Evolutionary conservation across 1,140 invertebrate species (phyloP).

Genomic region (Drosophila sturtevanti): DNA sequence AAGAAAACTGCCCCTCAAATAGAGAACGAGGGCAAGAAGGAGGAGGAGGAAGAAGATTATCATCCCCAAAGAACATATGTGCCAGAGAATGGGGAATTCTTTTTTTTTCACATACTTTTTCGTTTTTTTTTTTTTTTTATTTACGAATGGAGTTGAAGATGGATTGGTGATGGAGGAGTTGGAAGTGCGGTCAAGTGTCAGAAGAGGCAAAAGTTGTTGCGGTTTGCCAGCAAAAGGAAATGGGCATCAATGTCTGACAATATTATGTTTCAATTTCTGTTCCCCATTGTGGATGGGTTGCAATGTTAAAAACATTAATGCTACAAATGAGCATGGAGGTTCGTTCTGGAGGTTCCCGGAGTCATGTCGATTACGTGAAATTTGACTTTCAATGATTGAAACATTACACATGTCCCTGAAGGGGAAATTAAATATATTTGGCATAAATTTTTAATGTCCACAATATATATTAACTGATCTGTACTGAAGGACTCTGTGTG

Average conservation of each 20-base stretch:
- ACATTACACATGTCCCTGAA: constrained; percentile 34
- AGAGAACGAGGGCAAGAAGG: constrained; percentile 26
- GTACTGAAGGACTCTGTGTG: background rate
- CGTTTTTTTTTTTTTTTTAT: constrained; percentile 60
- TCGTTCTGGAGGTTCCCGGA: background rate
- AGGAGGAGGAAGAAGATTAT: constrained; percentile 37
- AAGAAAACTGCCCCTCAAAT: background rate
- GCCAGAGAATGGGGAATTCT: constrained; percentile 37
- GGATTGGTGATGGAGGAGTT: background rate
- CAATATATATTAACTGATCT: too few relatives aligned
- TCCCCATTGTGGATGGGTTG: constrained; percentile 22
- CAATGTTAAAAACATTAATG: constrained; percentile 11
- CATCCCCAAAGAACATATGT: constrained; percentile 70
- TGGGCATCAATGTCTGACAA: constrained; percentile 79
- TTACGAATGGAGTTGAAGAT: background rate
- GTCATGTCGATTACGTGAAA: constrained; percentile 37
- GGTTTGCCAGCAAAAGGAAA: constrained; percentile 64
- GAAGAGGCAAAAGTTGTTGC: constrained; percentile 62
- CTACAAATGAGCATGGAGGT: constrained; percentile 46
- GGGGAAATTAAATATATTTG: constrained; percentile 22
- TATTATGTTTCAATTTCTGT: constrained; percentile 77
- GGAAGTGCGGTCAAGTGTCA: constrained; percentile 57
- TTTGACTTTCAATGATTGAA: constrained; percentile 62
- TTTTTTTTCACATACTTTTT: constrained; percentile 68
- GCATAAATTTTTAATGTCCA: background rate